These are phyloP conservation scores for Dasypogon diadema DNA, from an alignment of 2,888 invertebrate species.

Conservation along the genomic window DNA sequence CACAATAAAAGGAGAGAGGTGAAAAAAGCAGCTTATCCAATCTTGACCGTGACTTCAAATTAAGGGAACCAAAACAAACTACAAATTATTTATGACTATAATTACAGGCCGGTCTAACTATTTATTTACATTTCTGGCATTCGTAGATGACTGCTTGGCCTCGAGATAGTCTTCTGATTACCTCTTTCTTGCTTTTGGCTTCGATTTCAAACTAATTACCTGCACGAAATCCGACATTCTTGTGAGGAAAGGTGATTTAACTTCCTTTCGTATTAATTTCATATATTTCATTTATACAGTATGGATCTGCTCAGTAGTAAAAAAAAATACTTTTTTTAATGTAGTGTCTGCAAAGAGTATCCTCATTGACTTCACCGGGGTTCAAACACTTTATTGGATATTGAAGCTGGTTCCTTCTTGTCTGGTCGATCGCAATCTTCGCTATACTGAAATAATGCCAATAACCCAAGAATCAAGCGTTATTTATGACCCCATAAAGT, in stretches of 20 bases:
- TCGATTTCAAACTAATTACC: conserved; percentile 48
- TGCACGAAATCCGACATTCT: conserved; percentile 44
- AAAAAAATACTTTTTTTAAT: too few species aligned
- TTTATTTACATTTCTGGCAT: conserved; percentile 59
- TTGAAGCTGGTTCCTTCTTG: conserved; percentile 23
- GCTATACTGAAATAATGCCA: background rate
- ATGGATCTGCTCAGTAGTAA: too few species aligned
- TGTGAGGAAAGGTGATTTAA: background rate
- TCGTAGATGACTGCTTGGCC: conserved; percentile 19
- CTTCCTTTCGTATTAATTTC: background rate
- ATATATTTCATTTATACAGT: too few species aligned
- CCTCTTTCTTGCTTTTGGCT: conserved; percentile 43
- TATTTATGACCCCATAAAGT: conserved; percentile 26
- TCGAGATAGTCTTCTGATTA: conserved; percentile 40
- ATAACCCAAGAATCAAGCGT: background rate
- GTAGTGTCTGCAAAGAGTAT: too few species aligned
- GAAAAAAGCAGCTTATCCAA: conserved; percentile 56
- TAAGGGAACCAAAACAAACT: conserved; percentile 60
- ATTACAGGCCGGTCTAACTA: conserved; percentile 60
- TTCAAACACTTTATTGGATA: conserved; percentile 11
- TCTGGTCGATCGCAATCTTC: conserved; percentile 22
- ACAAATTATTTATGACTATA: conserved; percentile 59
- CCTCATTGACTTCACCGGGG: conserved; percentile 1
- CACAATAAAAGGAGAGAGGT: conserved; percentile 24
- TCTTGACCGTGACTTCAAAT: conserved; percentile 58